Evolutionary conservation across 2,113 vertebrate species (phyloP), one percentile per base, ranked within the genome.

Genomic region (Holacanthus passer): DNA sequence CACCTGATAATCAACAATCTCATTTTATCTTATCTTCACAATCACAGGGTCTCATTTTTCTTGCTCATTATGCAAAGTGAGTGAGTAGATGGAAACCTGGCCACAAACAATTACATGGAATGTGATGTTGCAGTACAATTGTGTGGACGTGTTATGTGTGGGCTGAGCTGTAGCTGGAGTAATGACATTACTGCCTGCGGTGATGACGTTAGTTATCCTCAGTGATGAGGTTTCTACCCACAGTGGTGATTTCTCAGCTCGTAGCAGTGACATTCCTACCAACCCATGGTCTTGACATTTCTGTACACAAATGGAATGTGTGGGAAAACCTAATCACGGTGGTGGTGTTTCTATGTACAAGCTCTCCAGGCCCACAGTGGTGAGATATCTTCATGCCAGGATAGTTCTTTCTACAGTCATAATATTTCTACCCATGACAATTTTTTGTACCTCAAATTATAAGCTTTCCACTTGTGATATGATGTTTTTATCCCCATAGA

Each of bases 1-100:
- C 14, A 73, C 29, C 24, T 76, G 27, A 53, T n/a, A 32, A 29
- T 56, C n/a, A 56, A n/a, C 47, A 19, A 27, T 27, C 39, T 53
- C 0, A 65, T 77, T 53, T 16, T 20, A 67, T 41, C n/a, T n/a
- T 5, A 1, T 32, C 55, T 7, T 76, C 1, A 31, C 59, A 31
- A 53, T 64, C 8, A 35, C 70, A 73, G 24, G 53, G 27, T 53
- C 43, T 63, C 5, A 0, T 39, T 50, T 47, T 45, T 56, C 45
- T 39, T 59, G 45, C 22, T 43, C 48, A 66, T 27, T 35, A 56
- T 60, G 22, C n/a, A 81, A 59, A 72, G 19, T 56, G 53, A 32
- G 29, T 1, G 53, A 73, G 76, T 64, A 27, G 71, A 56, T 66
- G 45, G 56, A 67, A 60, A 69, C 10, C 47, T 72, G 64, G 0